Evolutionary conservation across 2,888 invertebrate species (phyloP), one percentile per base, ranked within the genome.

Genomic region (Nephrotoma appendiculata): DNA sequence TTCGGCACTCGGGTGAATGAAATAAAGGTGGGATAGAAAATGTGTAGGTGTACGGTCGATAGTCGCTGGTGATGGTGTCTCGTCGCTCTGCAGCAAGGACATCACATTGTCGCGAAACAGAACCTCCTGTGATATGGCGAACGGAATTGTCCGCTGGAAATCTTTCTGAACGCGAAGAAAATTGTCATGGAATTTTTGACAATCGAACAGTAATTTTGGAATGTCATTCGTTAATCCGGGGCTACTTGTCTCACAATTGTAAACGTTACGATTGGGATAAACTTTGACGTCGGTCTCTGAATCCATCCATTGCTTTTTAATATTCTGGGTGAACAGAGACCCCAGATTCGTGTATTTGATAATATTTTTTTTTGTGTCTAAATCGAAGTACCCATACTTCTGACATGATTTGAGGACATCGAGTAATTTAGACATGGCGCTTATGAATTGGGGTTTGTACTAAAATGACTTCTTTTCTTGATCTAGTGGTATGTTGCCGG

Each of bases 401-500:
- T 88, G 31, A 45, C 57, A 85, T 88, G 87, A 45, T 87, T 87
- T 85, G 87, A 87, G 86, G 88, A 87, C 83, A 87, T 89, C 87
- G 90, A 44, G 89, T 87, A 86, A 88, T 87, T 88, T 89, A 12
- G 71, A 85, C 71, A 71, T 71, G 71, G 31, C 31, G 71, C 3
- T 5, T 31, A 5, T 31, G 31, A 7, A 9, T 31, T 9, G 7
- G 9, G 15, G 3, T 31, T 31, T 31, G 90, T 90, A 89, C 90
- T 89, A 87, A 86, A 41, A 92, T 89, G 19, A 90, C 89, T 88
- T 90, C 71, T 91, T 90, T 87, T 89, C 88, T 83, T 91, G 90
- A 90, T 94, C 94, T 87, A 96, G 90, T 0, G 96, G 95, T 89
- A 96, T 95, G 90, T 97, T 96, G 88, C 98, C 97, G 15, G 96